These are phyloP conservation scores for Zaprionus obscuricornis DNA, from an alignment of 2,888 invertebrate species.

Conservation along the genomic window DNA sequence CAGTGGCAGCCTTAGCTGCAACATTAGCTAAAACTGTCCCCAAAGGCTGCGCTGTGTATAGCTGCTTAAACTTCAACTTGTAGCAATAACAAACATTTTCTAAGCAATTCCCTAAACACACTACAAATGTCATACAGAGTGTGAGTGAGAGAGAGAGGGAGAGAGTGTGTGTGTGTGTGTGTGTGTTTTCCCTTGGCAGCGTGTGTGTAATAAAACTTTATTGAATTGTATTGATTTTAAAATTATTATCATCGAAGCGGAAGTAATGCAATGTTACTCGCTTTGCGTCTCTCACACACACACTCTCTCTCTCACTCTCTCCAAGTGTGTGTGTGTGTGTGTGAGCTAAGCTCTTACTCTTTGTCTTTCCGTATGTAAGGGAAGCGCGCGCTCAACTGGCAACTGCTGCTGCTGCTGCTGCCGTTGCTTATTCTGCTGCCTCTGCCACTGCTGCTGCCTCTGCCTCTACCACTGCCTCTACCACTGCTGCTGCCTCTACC, in stretches of 20 bases:
- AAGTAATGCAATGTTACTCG: slow-evolving; percentile 73
- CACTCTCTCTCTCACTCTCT: too few relatives aligned
- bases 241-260: slow-evolving; percentile 82
- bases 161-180: too few relatives aligned
- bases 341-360: slow-evolving; percentile 4
- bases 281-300: slow-evolving; percentile 8
- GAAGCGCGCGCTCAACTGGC: slow-evolving; percentile 54
- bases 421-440: too few relatives aligned
- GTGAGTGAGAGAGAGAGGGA: too few relatives aligned
- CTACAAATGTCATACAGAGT: slow-evolving; percentile 27
- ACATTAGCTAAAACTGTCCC: slow-evolving; percentile 38
- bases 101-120: slow-evolving; percentile 32
- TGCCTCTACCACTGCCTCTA: too few relatives aligned
- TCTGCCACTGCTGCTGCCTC: too few relatives aligned
- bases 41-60: too few relatives aligned
- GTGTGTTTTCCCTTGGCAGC: slow-evolving; percentile 64
- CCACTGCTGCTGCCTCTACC: too few relatives aligned
- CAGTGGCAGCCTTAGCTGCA: too few relatives aligned
- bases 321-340: slow-evolving; percentile 5
- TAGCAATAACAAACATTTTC: slow-evolving; percentile 19
- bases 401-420: slow-evolving; percentile 58
- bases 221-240: slow-evolving; percentile 83
- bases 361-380: slow-evolving; percentile 19
- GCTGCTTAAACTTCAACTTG: slow-evolving; percentile 50
- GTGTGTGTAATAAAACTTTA: slow-evolving; percentile 82